Conservation (phyloP, 2,888 invertebrate genomes). For the Agapetus fuscipes region DNA sequence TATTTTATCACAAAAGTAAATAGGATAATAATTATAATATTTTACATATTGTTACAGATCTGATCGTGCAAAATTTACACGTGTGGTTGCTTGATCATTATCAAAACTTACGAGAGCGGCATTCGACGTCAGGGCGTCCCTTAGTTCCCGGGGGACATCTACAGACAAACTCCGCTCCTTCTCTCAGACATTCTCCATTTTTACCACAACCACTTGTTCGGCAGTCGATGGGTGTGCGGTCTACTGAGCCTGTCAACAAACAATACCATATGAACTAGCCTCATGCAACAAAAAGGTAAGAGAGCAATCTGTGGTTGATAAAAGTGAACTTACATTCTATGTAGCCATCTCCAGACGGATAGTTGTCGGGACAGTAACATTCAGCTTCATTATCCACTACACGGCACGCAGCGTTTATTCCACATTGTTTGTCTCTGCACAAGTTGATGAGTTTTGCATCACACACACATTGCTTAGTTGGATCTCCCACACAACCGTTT, state of each 20-base stretch:
- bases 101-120: constrained; percentile 32
- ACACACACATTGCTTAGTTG: constrained; percentile 71
- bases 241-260: constrained; percentile 43
- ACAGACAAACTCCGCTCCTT: constrained; percentile 76
- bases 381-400: constrained; percentile 58
- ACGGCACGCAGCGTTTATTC: constrained; percentile 72
- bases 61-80: constrained; percentile 44
- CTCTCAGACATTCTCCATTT: constrained; percentile 79
- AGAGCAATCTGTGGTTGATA: no score
- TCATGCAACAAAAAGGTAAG: not conserved
- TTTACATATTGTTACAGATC: constrained; percentile 21
- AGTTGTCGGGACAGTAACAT: constrained; percentile 76
- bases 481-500: constrained; percentile 72
- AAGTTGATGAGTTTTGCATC: constrained; percentile 55
- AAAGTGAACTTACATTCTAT: constrained; percentile 69
- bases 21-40: no score
- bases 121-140: constrained; percentile 63
- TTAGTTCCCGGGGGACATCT: constrained; percentile 66
- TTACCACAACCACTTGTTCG: constrained; percentile 75
- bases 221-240: constrained; percentile 61
- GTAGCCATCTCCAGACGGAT: constrained; percentile 76
- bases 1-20: constrained; percentile 21
- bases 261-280: not conserved
- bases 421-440: constrained; percentile 73
- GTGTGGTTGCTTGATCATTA: constrained; percentile 14